phyloP scores from a whole-genome alignment of 2,113 vertebrate species.

The Chunga burmeisteri region DNA sequence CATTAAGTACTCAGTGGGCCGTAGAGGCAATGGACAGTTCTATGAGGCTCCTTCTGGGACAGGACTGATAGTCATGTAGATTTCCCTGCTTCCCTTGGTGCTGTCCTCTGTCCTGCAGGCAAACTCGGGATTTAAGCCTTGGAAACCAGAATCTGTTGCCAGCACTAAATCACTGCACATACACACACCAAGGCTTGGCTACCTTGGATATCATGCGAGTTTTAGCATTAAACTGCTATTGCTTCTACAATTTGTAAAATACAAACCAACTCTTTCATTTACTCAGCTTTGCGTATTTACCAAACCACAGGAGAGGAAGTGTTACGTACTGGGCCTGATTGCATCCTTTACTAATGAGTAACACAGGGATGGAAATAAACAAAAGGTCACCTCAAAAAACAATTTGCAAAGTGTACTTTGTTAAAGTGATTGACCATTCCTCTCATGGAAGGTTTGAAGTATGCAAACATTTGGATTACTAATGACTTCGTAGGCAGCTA shows the following conservation, averaged over 20 bases:
- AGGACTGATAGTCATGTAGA: neutral
- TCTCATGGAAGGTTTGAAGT: neutral
- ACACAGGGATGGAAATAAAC: neutral
- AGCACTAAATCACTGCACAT: neutral
- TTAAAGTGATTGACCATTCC: neutral
- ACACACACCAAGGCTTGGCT: neutral
- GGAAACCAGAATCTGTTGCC: neutral
- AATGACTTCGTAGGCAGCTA: neutral
- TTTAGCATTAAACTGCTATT: neutral
- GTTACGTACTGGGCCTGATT: neutral
- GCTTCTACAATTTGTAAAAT: neutral
- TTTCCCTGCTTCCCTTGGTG: neutral
- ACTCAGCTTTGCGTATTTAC: neutral
- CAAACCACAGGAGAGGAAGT: neutral
- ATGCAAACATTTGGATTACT: conserved; percentile 37
- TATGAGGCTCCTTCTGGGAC: accelerated
- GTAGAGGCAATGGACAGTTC: neutral
- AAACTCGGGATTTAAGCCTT: neutral
- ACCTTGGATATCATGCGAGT: neutral
- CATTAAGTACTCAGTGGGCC: neutral
- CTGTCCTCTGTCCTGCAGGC: neutral
- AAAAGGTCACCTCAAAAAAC: neutral
- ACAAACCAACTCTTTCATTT: neutral
- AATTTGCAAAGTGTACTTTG: neutral
- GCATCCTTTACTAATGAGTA: neutral